Percentiles rank a stretch among this genome's conserved stretches.
phyloP scores from a whole-genome alignment of 2,113 vertebrate species.

The Sturnus vulgaris region DNA sequence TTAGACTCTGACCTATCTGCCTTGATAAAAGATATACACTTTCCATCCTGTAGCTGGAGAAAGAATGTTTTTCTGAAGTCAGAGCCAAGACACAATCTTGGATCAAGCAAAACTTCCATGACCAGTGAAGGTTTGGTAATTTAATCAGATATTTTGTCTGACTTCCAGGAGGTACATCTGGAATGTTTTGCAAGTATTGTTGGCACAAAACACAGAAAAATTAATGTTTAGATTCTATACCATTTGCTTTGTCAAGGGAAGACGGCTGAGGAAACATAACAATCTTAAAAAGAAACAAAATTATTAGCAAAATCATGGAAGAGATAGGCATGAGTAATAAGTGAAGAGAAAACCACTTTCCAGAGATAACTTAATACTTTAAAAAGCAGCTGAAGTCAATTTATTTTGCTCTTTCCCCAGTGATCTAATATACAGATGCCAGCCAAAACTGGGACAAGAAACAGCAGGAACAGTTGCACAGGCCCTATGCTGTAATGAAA shows the following conservation, averaged over 20 bases:
- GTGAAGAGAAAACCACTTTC: not conserved
- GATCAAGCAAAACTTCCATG: not conserved
- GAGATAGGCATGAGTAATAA: not conserved
- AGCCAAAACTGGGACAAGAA: not conserved
- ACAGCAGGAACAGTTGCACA: not conserved
- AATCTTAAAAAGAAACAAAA: not conserved
- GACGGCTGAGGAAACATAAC: not conserved
- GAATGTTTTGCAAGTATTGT: not conserved
- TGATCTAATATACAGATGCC: not conserved
- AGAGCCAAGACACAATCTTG: not conserved
- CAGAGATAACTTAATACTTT: not conserved
- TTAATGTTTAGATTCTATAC: not conserved
- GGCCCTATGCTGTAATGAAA: not conserved
- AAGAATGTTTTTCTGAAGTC: not conserved
- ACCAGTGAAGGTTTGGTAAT: not conserved
- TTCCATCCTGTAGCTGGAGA: not conserved
- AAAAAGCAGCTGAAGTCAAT: not conserved
- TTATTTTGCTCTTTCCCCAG: not conserved
- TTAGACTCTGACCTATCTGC: not conserved
- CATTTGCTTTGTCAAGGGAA: not conserved
- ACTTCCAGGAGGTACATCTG: not conserved
- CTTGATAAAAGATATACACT: not conserved
- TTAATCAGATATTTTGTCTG: not conserved
- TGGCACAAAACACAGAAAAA: not conserved
- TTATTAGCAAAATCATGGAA: not conserved